Evolutionary conservation across 2,888 invertebrate genomes (phyloP), one percentile per base, ranked within the genome.

Genomic region (Philereme vetulata): DNA sequence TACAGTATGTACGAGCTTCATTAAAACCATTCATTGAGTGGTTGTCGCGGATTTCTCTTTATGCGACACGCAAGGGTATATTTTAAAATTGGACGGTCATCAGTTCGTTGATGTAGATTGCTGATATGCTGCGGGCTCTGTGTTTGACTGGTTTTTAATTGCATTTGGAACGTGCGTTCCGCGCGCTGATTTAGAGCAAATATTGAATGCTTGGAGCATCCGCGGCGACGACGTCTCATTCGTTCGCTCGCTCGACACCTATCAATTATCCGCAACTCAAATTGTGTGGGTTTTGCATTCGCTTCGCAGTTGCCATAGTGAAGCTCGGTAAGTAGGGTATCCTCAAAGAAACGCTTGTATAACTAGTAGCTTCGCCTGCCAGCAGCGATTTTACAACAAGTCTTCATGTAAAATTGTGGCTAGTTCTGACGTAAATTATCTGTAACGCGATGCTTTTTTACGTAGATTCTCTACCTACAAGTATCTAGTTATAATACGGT

Each of bases 181-280:
- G 74, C 72, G 75, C 74, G 76, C 81, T 87, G 85, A 87, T 87
- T 86, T 86, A 82, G 73, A 81, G 84, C 78, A 84, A 85, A 86
- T n/a, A n/a, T 87, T 88, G 85, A 86, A 86, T 82, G 81, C 80
- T 84, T 74, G 68, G 75, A 80, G 79, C 78, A 75, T 71, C 76
- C 69, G 64, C 71, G 73, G 79, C 80, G 72, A 82, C 82, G 73
- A 79, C 80, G 72, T 82, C 82, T 84, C 80, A 81, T 84, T 85
- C 78, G 78, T 81, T 75, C 70, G 64, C 62, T 61, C 66, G 65
- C 64, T 68, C 75, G 72, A 77, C 78, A 82, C 78, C 82, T 83
- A 82, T 83, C 81, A 86, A 85, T 86, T 86, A 84, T 78, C 76
- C 73, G 74, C 75, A 72, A 72, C 70, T 80, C 68, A 65, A 72